Evolutionary conservation across 2,797 vertebrate genomes (phyloP).

Genomic region (Pogonophryne albipinna): DNA sequence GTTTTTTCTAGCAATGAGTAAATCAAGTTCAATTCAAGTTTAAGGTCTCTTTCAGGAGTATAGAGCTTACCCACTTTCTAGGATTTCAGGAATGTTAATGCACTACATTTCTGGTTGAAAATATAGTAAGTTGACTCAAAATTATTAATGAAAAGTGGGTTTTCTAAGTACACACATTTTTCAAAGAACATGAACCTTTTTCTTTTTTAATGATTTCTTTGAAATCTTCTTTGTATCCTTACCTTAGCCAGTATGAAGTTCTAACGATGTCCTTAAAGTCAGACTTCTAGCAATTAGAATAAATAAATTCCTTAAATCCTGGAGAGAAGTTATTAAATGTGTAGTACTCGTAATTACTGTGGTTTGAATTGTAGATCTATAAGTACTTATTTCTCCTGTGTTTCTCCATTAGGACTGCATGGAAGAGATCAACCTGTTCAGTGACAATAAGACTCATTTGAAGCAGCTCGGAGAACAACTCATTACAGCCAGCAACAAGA

Average conservation of each 20-base stretch:
- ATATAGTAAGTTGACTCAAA: neutral
- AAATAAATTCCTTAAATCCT: neutral
- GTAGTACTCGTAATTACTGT: neutral
- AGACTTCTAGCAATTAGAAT: neutral
- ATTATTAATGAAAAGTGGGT: neutral
- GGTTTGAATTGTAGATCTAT: neutral
- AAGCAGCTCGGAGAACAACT: conserved; percentile 92
- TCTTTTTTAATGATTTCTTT: no score
- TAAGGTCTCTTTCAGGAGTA: neutral
- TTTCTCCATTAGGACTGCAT: conserved; percentile 89
- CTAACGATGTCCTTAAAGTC: neutral
- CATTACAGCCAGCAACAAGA: conserved; percentile 90
- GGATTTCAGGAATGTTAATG: no score
- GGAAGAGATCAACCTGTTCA: conserved; percentile 95
- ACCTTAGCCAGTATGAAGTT: neutral
- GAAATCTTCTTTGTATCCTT: neutral
- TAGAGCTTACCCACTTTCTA: no score
- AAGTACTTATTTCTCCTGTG: neutral
- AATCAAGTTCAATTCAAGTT: neutral
- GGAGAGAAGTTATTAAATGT: neutral
- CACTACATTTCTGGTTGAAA: no score
- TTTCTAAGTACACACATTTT: neutral
- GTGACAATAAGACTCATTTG: conserved; percentile 92
- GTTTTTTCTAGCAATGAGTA: neutral
- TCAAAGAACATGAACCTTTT: no score